Evolutionary conservation across 2,797 vertebrate species (phyloP), one percentile per base, ranked within the genome.

Genomic region (Coccyzus lansbergi): DNA sequence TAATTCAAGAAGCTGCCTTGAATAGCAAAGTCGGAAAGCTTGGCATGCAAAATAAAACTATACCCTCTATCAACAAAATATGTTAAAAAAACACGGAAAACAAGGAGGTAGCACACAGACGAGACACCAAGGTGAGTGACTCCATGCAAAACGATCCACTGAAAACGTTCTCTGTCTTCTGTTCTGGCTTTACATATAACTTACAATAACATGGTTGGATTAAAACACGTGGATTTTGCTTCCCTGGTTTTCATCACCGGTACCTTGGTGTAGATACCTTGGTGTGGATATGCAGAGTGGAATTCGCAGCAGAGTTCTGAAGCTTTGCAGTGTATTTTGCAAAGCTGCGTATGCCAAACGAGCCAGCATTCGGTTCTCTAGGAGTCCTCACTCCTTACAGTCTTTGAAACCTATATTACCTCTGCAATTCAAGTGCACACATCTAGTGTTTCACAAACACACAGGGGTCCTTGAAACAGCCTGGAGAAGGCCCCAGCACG

Each of bases 251-350:
- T 56, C 71, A 83, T 31, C 84, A 71, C 64, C 44, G 84, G 48
- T 86, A 85, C 70, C 92, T 80, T 5, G 6, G 58, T n/a, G 64
- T 46, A 65, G 72, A 83, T 86, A 85, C 70, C 92, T 80, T 5
- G 6, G 58, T n/a, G 64, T 46, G 65, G 72, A 83, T n/a, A n/a
- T 90, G 83, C 88, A 29, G 42, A 83, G 80, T 19, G 76, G 94
- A 93, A 96, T 88, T 29, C 63, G 83, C n/a, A 78, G 72, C 67
- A 60, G 68, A 63, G 81, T 56, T 85, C 70, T 85, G 71, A 55
- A 70, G 78, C 53, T 70, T 52, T 29, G 13, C 48, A 48, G 21
- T 3, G 42, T 33, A 31, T 33, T 82, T 60, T 40, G 25, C 78
- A 88, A 55, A 79, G 84, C 71, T 53, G 40, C 4, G 36, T 6